Evolutionary conservation across 2,797 vertebrate genomes (phyloP), one percentile per base, ranked within the genome.

Genomic region (Phalloptychus januarius): DNA sequence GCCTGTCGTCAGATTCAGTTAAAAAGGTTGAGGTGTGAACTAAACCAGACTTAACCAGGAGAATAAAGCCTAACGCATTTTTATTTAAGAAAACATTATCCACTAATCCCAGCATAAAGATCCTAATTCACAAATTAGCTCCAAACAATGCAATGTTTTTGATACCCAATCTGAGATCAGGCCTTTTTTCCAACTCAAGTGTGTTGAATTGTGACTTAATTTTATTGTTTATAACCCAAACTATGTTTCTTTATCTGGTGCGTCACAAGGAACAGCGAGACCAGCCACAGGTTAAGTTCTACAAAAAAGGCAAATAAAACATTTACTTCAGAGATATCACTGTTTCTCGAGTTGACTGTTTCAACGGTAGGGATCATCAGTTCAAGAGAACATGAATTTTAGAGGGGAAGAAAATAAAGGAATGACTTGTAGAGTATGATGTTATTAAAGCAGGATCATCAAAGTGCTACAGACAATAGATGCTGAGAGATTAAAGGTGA

Each of bases 241-340:
- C 74, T 23, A 78, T 44, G 72, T 79, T 85, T 79, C 86, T 90
- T 93, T 79, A 94, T 93, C 96, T 97, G 96, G 96, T 97, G 96
- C 96, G 96, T 96, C 93, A 96, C 95, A 94, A 97, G 94, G 95
- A 98, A 97, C 97, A 99, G 97, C 97, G 98, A 97, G 97, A 98
- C 96, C 95, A 96, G 93, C 96, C 96, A 96, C 90, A 96, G 95
- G 91, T 96, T 95, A 79, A 73, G 54, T 74, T 81, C 80, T 88
- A 2, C 38, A 15, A 44, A 70, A 52, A 40, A 40, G 11, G 38
- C 7, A 42, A 42, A 70, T 70, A 44, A 70, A 70, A n/a, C 40
- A 44, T 70, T 44, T 44, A 65, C 36, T 67, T 67, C 20, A 67
- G 36, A 38, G 20, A 40, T 13, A 67, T 40, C 16, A 40, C 13